phyloP scores from a whole-genome alignment of 2,888 invertebrate species.

The Mechanitis messenoides region DNA sequence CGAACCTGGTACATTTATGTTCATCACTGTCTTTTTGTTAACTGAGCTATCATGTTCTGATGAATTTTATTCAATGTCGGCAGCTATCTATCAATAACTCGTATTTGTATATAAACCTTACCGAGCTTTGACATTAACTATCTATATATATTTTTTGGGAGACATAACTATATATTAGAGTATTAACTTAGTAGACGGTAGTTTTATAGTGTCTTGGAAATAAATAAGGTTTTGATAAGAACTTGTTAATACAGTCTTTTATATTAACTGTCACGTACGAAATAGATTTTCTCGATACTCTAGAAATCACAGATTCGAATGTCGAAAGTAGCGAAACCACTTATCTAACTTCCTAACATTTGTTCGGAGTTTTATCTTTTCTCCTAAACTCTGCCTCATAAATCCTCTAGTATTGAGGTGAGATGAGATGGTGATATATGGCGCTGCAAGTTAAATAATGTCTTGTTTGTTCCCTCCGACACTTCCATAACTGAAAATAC shows the following conservation, averaged over 20 bases:
- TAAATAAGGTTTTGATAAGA: neutral
- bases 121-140: no score
- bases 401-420: constrained; percentile 31
- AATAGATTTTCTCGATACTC: constrained; percentile 5
- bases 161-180: no score
- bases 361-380: constrained; percentile 24
- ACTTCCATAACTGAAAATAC: constrained; percentile 8
- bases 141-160: no score
- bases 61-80: no score
- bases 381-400: constrained; percentile 27
- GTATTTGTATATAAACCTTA: no score
- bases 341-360: constrained; percentile 24
- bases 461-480: constrained; percentile 22
- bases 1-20: no score
- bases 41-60: no score
- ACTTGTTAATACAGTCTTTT: constrained; percentile 1
- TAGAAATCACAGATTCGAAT: constrained; percentile 15
- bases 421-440: constrained; percentile 28
- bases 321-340: constrained; percentile 19
- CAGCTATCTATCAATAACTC: no score
- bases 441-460: constrained; percentile 20
- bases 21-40: no score
- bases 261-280: constrained; percentile 2
- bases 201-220: neutral
- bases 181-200: neutral